These are phyloP conservation scores for Corythornis vintsioides DNA, from an alignment of 2,113 vertebrate genomes.

Conservation along the genomic window DNA sequence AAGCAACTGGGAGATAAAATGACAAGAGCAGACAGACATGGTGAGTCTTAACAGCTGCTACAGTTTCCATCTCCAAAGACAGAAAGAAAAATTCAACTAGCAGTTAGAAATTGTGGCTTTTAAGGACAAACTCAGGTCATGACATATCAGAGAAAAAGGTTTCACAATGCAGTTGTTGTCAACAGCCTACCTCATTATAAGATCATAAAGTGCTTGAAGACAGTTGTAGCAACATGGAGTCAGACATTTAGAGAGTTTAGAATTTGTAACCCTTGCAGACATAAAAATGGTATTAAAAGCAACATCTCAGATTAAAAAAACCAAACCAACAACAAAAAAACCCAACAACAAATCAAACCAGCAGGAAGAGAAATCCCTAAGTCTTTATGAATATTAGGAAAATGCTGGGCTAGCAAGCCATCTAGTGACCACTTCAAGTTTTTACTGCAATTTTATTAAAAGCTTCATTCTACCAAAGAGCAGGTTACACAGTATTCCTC, in stretches of 20 bases:
- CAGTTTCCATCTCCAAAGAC: not conserved
- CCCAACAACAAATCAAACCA: not conserved
- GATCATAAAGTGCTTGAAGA: not conserved
- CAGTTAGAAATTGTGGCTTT: not conserved
- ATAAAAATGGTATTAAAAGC: slow-evolving; percentile 55
- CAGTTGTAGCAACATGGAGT: not conserved
- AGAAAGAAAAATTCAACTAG: not conserved
- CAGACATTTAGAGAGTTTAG: slow-evolving; percentile 54
- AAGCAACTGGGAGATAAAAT: not conserved
- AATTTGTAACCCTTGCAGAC: slow-evolving; percentile 51
- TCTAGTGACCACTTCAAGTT: slow-evolving; percentile 69
- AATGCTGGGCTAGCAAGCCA: slow-evolving; percentile 72
- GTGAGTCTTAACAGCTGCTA: not conserved
- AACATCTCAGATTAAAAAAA: slow-evolving; percentile 17
- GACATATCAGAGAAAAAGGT: not conserved
- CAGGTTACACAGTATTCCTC: not conserved
- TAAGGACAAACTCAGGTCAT: not conserved
- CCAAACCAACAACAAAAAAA: too few relatives aligned
- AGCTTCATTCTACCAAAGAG: not conserved
- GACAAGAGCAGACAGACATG: not conserved
- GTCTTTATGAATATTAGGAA: not conserved
- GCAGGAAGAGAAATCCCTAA: not conserved
- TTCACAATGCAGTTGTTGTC: not conserved
- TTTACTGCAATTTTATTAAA: not conserved
- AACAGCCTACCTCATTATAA: not conserved